Base-by-base conservation (phyloP, 1,140 invertebrate species). In the Bilobella aurantiaca region DNA sequence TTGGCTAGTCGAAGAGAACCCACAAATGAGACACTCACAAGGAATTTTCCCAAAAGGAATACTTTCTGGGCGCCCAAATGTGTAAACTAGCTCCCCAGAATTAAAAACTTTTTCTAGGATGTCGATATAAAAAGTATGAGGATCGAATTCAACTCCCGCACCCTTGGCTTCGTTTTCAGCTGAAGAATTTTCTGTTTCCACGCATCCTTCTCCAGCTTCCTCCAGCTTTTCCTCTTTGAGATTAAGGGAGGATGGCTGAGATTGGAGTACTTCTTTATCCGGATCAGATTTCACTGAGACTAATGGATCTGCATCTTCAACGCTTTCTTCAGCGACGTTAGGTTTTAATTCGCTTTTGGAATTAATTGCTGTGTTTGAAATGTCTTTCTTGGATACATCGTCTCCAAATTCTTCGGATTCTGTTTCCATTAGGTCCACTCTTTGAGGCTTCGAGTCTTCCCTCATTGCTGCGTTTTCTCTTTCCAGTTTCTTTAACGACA, bases 21-120 rank as follows among this genome's bases (percentile, higher is more conserved):
- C 71, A 56, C 71, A 73, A 1, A 73, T 28, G 8, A 73, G 64
- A 67, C 71, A 73, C 56, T 73, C 66, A 57, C 71, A 73, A 0
- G 68, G 64, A 12, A 57, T 46, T 30, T 68, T 29, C 1, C 68
- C 71, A 64, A 69, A 69, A 0, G 31, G 5, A 12, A 16, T 23
- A 28, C 46, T 37, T 65, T 53, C 12, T 32, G 2, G n/a, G 12
- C 14, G 12, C 49, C 29, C 23, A 62, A 34, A 37, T 23, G 29
- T 46, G 57, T 46, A 65, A 27, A 63, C 67, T 5, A 72, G 46
- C n/a, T 64, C 57, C 2, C 64, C 32, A 23, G 68, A 61, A 14
- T 57, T 47, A 60, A 73, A 73, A 8, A 73, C 63, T 64, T 70
- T 68, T 28, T 62, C n/a, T 8, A 72, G 49, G n/a, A 72, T 47